A percentile compares a stretch with the other conserved stretches of the same genome.
These are phyloP conservation scores for Sebastes kiyomatsui DNA, from an alignment of 2,797 vertebrate genomes.

Conservation along the genomic window DNA sequence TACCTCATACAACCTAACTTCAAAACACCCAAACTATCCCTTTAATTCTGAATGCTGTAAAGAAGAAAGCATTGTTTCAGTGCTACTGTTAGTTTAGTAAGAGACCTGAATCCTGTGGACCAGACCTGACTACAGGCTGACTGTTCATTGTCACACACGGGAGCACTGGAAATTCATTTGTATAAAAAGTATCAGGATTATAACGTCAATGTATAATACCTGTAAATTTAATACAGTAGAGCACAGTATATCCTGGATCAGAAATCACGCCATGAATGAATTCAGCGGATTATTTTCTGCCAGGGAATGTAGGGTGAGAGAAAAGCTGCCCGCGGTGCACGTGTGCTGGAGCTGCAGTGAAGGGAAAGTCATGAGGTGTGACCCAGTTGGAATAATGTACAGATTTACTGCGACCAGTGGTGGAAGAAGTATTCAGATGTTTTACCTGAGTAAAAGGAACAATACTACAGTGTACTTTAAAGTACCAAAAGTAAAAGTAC, in stretches of 20 bases:
- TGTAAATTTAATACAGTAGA: constrained; percentile 26
- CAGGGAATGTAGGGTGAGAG: constrained; percentile 21
- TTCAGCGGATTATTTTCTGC: constrained; percentile 46
- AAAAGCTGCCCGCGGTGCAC: constrained; percentile 11
- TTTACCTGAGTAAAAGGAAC: background rate
- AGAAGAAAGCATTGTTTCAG: background rate
- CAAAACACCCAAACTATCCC: too few species aligned
- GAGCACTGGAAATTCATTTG: constrained; percentile 5
- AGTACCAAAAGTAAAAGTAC: background rate
- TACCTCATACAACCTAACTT: too few species aligned
- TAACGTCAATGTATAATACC: constrained; percentile 27
- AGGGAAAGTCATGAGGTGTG: constrained; percentile 36
- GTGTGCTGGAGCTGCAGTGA: constrained; percentile 12
- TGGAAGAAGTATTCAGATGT: background rate
- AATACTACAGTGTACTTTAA: background rate
- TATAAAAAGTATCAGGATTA: constrained; percentile 41
- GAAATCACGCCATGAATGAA: constrained; percentile 10
- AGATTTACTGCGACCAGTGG: background rate
- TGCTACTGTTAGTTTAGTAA: too few species aligned
- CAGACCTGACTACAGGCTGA: background rate
- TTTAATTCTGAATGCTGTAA: background rate
- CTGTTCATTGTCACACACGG: background rate
- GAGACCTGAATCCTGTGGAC: background rate
- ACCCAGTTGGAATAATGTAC: constrained; percentile 37
- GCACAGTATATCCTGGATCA: constrained; percentile 38